These are phyloP conservation scores for Ruditapes philippinarum DNA, from an alignment of 1,140 invertebrate species.

Conservation along the genomic window DNA sequence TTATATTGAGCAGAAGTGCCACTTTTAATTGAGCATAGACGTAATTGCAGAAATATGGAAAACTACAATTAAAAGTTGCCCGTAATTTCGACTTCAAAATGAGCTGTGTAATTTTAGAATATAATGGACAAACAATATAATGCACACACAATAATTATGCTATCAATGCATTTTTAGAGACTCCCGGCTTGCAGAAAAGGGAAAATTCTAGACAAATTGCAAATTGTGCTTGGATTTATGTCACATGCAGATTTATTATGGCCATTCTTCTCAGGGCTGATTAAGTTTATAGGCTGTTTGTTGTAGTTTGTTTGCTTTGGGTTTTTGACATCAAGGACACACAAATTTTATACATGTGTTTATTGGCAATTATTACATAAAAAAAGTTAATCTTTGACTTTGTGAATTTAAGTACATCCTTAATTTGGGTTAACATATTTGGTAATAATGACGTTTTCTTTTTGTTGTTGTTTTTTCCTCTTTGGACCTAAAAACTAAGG, in stretches of 20 bases:
- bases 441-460: too few species aligned
- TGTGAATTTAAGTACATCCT: too few species aligned
- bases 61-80: background rate
- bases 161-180: background rate
- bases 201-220: background rate
- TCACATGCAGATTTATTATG: background rate
- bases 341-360: too few species aligned
- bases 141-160: conserved; percentile 14
- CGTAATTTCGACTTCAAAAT: background rate
- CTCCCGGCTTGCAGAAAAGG: background rate
- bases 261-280: background rate
- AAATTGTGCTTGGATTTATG: background rate
- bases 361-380: too few species aligned
- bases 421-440: too few species aligned
- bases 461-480: too few species aligned
- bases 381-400: too few species aligned
- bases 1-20: too few species aligned
- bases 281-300: background rate
- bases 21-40: background rate
- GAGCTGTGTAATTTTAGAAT: background rate
- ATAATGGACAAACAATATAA: conserved; percentile 38
- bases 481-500: too few species aligned
- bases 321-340: too few species aligned
- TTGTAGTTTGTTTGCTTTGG: background rate
- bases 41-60: background rate